A percentile compares a stretch with the other conserved stretches of the same genome.
These are phyloP conservation scores for Thunnus thynnus DNA, from an alignment of 2,113 vertebrate species.

Conservation along the genomic window DNA sequence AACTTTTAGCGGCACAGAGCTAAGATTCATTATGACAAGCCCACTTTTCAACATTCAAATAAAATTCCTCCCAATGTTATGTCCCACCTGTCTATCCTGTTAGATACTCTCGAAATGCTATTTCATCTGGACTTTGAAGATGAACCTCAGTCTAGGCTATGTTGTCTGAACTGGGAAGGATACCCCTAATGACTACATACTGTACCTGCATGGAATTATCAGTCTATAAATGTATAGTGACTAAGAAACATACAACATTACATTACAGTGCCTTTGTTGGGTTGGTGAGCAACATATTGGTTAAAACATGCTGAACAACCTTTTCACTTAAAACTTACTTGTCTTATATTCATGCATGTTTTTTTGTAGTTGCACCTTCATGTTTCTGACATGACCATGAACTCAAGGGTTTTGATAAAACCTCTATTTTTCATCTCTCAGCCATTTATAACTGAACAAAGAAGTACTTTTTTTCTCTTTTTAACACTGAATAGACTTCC, in stretches of 20 bases:
- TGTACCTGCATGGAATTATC: background rate
- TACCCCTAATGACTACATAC: background rate
- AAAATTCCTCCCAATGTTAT: too few relatives aligned
- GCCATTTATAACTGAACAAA: background rate
- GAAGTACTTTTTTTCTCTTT: background rate
- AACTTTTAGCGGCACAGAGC: too few relatives aligned
- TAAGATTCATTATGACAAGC: too few relatives aligned
- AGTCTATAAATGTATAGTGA: background rate
- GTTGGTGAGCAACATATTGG: background rate
- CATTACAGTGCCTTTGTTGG: background rate
- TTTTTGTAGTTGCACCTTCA: background rate
- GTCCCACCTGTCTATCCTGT: too few relatives aligned
- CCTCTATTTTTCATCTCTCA: background rate
- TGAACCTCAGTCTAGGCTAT: slow-evolving; percentile 13
- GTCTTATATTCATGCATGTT: background rate
- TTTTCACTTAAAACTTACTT: background rate
- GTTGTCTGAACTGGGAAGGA: background rate
- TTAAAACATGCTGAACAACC: background rate
- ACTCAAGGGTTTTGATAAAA: background rate
- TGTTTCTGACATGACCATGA: background rate
- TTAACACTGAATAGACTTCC: background rate
- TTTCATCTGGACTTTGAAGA: background rate
- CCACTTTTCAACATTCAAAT: too few relatives aligned
- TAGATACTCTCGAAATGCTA: too few relatives aligned
- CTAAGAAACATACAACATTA: background rate